Base-by-base conservation (phyloP, 2,888 invertebrate genomes). In the Eupsilia transversa region DNA sequence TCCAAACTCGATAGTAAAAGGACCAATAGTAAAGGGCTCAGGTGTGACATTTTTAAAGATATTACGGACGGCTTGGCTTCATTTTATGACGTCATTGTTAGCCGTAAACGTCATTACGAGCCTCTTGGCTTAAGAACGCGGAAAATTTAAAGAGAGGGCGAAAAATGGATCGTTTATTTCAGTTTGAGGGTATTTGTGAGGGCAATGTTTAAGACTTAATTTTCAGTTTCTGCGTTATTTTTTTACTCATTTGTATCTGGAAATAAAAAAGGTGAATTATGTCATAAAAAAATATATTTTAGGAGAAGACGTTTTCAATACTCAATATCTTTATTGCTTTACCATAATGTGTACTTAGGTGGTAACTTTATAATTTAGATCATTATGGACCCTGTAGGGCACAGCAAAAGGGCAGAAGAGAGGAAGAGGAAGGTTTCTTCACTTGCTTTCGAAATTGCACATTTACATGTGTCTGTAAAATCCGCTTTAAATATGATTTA, bases 21-120 rank as follows among this genome's bases (percentile, higher is more conserved):
- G 59, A 86, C 80, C 77, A 57, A 43, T 83, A 73, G 91, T 91
- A 90, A 65, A 70, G 73, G 73, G 43, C 80, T 72, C 91, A 92
- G 92, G 92, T 92, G 90, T 91, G 86, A 89, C 85, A 87, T 85
- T 91, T 88, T 87, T 87, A 89, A 91, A 89, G 89, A 89, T 89
- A 90, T 92, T 91, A 93, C 85, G 77, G 84, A 83, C 82, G 87
- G 89, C 89, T 88, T 86, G 85, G 88, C 89, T 89, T 88, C 89
- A 85, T 92, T 93, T 93, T 92, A 93, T 93, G 92, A 92, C 92
- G 91, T 93, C 92, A 94, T 93, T 93, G 91, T 91, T 87, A 88
- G 87, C 88, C 81, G 89, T 91, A 90, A 93, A 92, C 92, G 92
- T 94, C 94, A 93, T 94, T 94, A 94, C 91, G 85, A 85, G 86